phyloP scores from a whole-genome alignment of 2,888 invertebrate species.

The Ormyrus thymus region DNA sequence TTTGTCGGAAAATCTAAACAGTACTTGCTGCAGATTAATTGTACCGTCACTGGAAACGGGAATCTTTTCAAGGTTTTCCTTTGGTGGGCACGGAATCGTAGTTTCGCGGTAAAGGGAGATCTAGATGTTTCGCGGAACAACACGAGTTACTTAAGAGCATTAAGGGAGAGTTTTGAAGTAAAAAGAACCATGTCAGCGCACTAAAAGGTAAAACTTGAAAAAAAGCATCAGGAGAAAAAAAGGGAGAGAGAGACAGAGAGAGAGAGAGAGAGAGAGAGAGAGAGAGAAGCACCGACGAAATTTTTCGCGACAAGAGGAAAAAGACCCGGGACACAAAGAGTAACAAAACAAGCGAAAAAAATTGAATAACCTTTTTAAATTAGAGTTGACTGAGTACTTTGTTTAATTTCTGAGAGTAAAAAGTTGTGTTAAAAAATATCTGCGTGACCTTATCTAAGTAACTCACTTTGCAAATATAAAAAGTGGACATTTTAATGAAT shows the following conservation, averaged over 20 bases:
- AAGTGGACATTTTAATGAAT: slow-evolving; percentile 13
- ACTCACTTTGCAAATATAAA: slow-evolving; percentile 14
- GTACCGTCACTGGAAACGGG: too few species aligned
- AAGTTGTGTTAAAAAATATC: slow-evolving; percentile 36
- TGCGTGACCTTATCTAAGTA: slow-evolving; percentile 14
- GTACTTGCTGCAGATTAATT: too few species aligned
- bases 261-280: neutral
- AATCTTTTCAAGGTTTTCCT: slow-evolving; percentile 24
- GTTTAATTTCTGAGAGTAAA: slow-evolving; percentile 43
- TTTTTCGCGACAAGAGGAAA: slow-evolving; percentile 21
- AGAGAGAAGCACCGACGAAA: slow-evolving; percentile 20
- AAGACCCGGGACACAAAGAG: slow-evolving; percentile 19
- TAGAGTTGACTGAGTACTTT: slow-evolving; percentile 48
- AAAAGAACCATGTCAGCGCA: slow-evolving; percentile 47
- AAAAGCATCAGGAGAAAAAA: neutral
- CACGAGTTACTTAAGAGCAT: slow-evolving; percentile 50
- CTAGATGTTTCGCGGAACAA: slow-evolving; percentile 41
- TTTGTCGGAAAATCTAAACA: too few species aligned
- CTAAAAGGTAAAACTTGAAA: slow-evolving; percentile 44
- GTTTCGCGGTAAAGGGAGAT: slow-evolving; percentile 33
- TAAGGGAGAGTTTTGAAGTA: slow-evolving; percentile 49
- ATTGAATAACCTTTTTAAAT: slow-evolving; percentile 42
- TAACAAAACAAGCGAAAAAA: slow-evolving; percentile 30
- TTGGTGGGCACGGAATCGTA: slow-evolving; percentile 24
- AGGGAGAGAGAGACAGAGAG: too few species aligned